These are phyloP conservation scores for Dendrophyllia cribrosa DNA, from an alignment of 64 coral and sea anemone species.

Conservation along the genomic window DNA sequence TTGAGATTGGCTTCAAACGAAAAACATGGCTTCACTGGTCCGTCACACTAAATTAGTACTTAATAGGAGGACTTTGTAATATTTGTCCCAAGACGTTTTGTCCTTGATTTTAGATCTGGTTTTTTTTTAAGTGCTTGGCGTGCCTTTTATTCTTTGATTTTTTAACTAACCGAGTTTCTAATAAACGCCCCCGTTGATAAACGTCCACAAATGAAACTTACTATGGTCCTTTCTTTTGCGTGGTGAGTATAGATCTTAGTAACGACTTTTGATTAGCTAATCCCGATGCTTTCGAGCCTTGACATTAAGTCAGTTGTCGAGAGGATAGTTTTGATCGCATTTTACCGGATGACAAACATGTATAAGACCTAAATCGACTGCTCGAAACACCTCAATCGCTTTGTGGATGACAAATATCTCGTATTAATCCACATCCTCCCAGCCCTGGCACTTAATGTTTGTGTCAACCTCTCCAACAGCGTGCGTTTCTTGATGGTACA, in stretches of 20 bases:
- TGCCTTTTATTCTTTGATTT: no score
- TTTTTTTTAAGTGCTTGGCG: no score
- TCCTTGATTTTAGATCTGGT: no score
- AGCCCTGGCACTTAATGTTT: conserved; percentile 89
- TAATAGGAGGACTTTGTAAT: no score
- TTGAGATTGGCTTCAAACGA: no score
- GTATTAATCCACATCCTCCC: conserved; percentile 90
- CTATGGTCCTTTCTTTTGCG: no score
- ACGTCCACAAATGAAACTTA: no score
- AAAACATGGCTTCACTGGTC: no score
- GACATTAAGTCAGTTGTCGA: conserved; percentile 64
- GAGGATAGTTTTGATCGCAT: conserved; percentile 74
- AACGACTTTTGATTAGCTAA: conserved; percentile 64
- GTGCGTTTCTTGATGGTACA: conserved; percentile 78
- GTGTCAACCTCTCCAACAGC: conserved; percentile 92
- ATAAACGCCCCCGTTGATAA: no score
- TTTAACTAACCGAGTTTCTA: no score
- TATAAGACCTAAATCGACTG: conserved; percentile 85
- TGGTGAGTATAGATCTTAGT: background rate
- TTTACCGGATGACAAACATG: conserved; percentile 82
- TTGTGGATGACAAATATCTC: conserved; percentile 77
- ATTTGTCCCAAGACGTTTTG: no score
- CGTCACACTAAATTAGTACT: no score
- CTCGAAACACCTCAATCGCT: conserved; percentile 71
- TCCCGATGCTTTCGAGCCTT: conserved; percentile 75